Percentiles rank a stretch among this genome's conserved stretches.
These are phyloP conservation scores for Zonitis immaculata DNA, from an alignment of 2,888 invertebrate genomes.

Conservation along the genomic window DNA sequence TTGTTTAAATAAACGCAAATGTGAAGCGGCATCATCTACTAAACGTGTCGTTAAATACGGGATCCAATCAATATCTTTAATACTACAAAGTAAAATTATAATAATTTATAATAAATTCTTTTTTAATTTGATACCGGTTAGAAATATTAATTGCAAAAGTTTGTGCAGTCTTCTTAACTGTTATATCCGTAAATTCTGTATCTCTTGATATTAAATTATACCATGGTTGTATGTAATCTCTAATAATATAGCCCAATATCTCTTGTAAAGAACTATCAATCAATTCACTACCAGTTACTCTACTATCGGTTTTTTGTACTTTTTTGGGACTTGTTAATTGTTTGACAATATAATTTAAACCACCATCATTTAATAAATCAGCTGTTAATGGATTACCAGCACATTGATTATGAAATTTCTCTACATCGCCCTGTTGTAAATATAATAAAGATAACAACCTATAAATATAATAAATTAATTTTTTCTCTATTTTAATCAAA, in stretches of 20 bases:
- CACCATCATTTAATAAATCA: slow-evolving; percentile 44
- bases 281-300: slow-evolving; percentile 79
- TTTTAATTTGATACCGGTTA: slow-evolving; percentile 53
- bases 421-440: slow-evolving; percentile 44
- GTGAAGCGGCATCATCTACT: slow-evolving; percentile 87
- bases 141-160: slow-evolving; percentile 67
- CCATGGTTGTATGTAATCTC: slow-evolving; percentile 79
- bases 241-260: slow-evolving; percentile 72
- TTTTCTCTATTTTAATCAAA: too few species aligned
- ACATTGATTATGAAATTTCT: slow-evolving; percentile 42
- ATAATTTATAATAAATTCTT: not conserved
- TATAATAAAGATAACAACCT: slow-evolving; percentile 46
- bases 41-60: slow-evolving; percentile 79
- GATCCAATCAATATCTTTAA: slow-evolving; percentile 88
- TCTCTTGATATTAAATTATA: slow-evolving; percentile 64
- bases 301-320: slow-evolving; percentile 49
- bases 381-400: slow-evolving; percentile 43
- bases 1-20: slow-evolving; percentile 79
- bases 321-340: slow-evolving; percentile 39
- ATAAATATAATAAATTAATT: too few species aligned
- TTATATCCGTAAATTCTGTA: slow-evolving; percentile 67
- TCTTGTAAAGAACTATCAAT: slow-evolving; percentile 84
- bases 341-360: slow-evolving; percentile 39
- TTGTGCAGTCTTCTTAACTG: slow-evolving; percentile 63
- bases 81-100: slow-evolving; percentile 37